Percentiles rank a stretch among this genome's conserved stretches.
Conservation (phyloP, 2,888 invertebrate genomes). For the Leptopterna dolabrata region DNA sequence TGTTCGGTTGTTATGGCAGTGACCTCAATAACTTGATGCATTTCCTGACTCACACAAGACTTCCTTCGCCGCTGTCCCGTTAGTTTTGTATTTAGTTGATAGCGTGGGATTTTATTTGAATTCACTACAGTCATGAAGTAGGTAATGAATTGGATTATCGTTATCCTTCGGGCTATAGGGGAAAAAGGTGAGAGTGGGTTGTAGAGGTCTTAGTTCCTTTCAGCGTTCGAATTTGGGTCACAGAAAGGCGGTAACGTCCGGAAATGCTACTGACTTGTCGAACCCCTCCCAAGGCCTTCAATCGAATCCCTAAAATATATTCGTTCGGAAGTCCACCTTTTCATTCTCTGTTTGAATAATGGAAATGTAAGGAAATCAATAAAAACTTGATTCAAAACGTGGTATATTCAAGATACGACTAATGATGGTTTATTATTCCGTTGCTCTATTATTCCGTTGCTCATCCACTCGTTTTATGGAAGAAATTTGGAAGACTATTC, state of each 20-base stretch:
- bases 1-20: not conserved
- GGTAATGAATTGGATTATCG: not conserved
- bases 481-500: too few species aligned
- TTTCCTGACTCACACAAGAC: not conserved
- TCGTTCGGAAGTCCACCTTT: too few species aligned
- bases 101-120: not conserved
- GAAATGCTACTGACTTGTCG: not conserved
- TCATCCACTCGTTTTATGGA: too few species aligned
- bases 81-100: not conserved
- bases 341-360: too few species aligned
- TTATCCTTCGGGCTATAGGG: not conserved
- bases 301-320: not conserved
- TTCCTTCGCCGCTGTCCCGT: not conserved
- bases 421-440: too few species aligned
- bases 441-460: too few species aligned
- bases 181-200: not conserved
- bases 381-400: too few species aligned
- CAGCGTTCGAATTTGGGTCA: not conserved
- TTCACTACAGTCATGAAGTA: not conserved
- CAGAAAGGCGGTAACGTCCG: not conserved
- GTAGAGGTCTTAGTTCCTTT: not conserved
- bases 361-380: too few species aligned
- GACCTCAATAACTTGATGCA: not conserved
- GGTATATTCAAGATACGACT: too few species aligned
- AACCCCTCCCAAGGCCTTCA: not conserved